A percentile compares a stretch with the other conserved stretches of the same genome.
Conservation (phyloP, 2,797 vertebrate species). For the Vultur gryphus region DNA sequence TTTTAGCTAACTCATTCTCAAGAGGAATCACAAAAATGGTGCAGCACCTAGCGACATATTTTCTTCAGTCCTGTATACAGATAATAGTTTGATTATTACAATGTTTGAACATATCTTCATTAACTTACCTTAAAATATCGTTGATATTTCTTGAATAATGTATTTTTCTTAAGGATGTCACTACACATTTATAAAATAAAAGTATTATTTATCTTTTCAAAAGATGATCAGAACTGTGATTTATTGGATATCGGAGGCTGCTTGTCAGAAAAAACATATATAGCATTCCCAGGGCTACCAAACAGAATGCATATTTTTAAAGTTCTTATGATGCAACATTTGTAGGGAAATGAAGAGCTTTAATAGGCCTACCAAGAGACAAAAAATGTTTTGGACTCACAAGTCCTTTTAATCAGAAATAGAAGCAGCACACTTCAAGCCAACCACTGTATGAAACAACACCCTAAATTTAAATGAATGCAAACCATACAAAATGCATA, state of each 20-base stretch:
- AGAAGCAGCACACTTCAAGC: not conserved
- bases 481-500: not conserved
- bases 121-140: not conserved
- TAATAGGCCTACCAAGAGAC: not conserved
- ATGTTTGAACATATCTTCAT: not conserved
- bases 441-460: not conserved
- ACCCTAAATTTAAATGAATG: not conserved
- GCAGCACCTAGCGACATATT: not conserved
- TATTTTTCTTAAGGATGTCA: not conserved
- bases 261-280: not conserved
- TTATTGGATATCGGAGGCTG: not conserved
- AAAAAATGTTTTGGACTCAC: not conserved
- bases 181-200: not conserved
- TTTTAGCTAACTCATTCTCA: slow-evolving; percentile 13
- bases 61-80: not conserved
- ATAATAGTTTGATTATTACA: not conserved
- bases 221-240: not conserved
- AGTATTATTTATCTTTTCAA: not conserved
- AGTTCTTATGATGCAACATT: not conserved
- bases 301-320: not conserved
- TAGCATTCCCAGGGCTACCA: not conserved
- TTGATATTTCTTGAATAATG: not conserved
- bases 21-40: not conserved
- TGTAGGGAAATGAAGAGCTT: not conserved
- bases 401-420: not conserved